phyloP scores from a whole-genome alignment of 2,797 vertebrate species.

The Sarcoramphus papa region DNA sequence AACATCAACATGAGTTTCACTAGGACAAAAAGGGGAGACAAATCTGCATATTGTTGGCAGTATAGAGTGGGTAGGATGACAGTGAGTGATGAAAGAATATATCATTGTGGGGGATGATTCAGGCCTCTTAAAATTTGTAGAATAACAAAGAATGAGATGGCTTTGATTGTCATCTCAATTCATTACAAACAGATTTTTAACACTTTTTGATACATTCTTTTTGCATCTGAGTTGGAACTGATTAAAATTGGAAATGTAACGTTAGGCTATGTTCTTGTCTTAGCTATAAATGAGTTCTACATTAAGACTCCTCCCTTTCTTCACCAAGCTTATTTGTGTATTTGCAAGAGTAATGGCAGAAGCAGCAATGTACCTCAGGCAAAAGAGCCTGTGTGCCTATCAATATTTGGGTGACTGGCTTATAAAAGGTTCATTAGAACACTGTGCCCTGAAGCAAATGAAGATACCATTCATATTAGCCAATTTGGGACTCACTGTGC shows the following conservation, averaged over 20 bases:
- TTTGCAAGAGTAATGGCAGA: conserved; percentile 3
- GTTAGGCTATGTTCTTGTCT: background rate
- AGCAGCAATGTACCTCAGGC: conserved; percentile 1
- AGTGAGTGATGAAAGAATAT: conserved; percentile 8
- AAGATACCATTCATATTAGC: background rate
- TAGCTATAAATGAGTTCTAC: background rate
- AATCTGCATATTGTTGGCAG: conserved; percentile 12
- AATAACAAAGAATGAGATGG: background rate
- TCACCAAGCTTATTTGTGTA: background rate
- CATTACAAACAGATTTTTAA: conserved; percentile 1
- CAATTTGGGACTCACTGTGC: background rate
- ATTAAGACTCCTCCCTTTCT: background rate
- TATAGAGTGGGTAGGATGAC: conserved; percentile 5
- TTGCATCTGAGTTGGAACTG: background rate
- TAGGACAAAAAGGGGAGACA: background rate
- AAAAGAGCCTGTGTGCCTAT: conserved; percentile 15
- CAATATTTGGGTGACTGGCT: conserved; percentile 6
- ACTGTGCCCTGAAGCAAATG: conserved; percentile 1
- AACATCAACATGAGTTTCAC: background rate
- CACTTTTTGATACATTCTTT: background rate
- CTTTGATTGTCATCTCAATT: conserved; percentile 6
- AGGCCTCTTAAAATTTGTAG: background rate
- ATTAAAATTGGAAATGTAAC: conserved; percentile 10
- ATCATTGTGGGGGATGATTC: background rate
- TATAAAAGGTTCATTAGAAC: conserved; percentile 31